These are phyloP conservation scores for Cacajao melanocephalus DNA, from an alignment of 2,797 vertebrate genomes.

Conservation along the genomic window DNA sequence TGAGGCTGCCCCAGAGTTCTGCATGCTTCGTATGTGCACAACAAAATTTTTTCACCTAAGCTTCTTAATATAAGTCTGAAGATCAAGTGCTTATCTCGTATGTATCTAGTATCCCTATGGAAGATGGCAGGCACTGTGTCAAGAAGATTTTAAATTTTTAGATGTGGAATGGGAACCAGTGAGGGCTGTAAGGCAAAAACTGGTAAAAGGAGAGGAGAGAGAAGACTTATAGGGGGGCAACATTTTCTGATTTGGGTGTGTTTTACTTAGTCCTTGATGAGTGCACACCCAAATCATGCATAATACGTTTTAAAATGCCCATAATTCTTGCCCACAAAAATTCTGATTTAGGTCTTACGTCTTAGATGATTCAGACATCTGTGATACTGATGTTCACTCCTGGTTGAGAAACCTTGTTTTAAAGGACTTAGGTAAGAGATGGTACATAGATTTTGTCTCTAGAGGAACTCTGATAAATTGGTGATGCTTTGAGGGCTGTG, in stretches of 20 bases:
- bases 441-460: background rate
- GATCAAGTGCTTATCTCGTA: too few relatives aligned
- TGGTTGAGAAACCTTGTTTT: background rate
- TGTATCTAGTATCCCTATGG: background rate
- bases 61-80: too few relatives aligned
- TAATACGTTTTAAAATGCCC: background rate
- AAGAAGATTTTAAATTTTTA: background rate
- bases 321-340: background rate
- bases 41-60: too few relatives aligned
- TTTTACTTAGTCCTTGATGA: conserved; percentile 25
- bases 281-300: background rate
- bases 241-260: background rate
- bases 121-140: background rate
- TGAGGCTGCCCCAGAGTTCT: background rate
- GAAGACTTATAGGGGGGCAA: background rate
- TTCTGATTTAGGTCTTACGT: background rate
- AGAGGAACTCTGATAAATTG: background rate
- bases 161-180: background rate
- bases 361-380: background rate
- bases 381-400: background rate
- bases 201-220: background rate
- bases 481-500: background rate
- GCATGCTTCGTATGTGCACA: too few relatives aligned
- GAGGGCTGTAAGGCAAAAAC: background rate
- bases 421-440: background rate